These are phyloP conservation scores for Nasonia vitripennis DNA, from an alignment of 1,140 invertebrate genomes.

Conservation along the genomic window DNA sequence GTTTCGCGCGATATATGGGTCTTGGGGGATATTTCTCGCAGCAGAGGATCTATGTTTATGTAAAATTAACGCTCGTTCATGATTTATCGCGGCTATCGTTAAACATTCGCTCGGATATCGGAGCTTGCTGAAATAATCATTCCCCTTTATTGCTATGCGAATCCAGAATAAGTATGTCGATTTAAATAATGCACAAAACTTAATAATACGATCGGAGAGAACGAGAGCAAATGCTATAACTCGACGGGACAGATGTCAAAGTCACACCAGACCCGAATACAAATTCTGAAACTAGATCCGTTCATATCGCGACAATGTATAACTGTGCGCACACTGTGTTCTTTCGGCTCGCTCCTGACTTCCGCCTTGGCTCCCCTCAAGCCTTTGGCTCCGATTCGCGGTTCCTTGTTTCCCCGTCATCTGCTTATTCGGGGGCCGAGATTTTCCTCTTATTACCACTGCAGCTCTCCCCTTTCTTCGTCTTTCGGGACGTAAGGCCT, in stretches of 20 bases:
- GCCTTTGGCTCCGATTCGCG: not conserved
- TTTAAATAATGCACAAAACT: too few relatives aligned
- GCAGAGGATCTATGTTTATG: not conserved
- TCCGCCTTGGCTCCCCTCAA: too few relatives aligned
- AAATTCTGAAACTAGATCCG: too few relatives aligned
- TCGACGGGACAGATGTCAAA: too few relatives aligned
- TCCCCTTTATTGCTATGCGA: too few relatives aligned
- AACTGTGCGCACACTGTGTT: not conserved
- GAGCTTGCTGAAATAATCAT: too few relatives aligned
- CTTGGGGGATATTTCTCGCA: not conserved
- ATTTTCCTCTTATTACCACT: slow-evolving; percentile 29
- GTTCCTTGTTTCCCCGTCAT: slow-evolving; percentile 4
- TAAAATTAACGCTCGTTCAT: not conserved
- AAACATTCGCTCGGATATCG: too few relatives aligned
- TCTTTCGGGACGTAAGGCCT: not conserved
- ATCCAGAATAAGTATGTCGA: too few relatives aligned
- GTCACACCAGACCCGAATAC: too few relatives aligned
- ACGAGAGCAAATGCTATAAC: too few relatives aligned
- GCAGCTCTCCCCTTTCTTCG: not conserved
- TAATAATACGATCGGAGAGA: too few relatives aligned
- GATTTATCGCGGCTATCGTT: not conserved
- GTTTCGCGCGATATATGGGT: not conserved
- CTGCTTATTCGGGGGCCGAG: not conserved
- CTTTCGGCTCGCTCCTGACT: not conserved
- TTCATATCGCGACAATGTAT: not conserved